Evolutionary conservation across 2,797 vertebrate genomes (phyloP).

Genomic region (Hipposideros larvatus): DNA sequence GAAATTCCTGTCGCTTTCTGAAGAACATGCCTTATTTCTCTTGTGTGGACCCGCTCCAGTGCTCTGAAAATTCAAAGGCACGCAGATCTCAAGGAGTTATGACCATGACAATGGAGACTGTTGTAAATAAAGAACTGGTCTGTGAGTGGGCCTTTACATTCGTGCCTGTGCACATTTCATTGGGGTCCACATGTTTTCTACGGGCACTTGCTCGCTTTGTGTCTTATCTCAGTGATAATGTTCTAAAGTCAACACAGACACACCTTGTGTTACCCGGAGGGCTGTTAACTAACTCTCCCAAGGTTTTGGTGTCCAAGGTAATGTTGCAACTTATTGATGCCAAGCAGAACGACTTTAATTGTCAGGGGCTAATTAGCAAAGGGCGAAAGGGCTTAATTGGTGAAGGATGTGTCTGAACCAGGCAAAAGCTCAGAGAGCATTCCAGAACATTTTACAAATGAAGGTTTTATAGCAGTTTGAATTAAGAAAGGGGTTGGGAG

Average conservation of each 20-base stretch:
- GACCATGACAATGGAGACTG: neutral
- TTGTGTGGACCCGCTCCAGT: neutral
- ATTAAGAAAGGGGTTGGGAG: neutral
- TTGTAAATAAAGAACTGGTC: neutral
- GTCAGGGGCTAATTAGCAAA: neutral
- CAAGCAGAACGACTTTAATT: neutral
- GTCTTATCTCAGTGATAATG: neutral
- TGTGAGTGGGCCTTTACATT: neutral
- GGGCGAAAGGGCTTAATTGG: neutral
- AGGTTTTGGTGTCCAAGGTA: neutral
- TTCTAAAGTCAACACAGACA: neutral
- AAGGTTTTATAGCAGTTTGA: neutral
- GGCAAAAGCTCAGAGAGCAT: neutral
- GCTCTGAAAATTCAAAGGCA: neutral
- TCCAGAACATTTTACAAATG: neutral
- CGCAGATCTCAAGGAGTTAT: rapidly evolving
- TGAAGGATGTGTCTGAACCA: neutral
- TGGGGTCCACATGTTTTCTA: neutral
- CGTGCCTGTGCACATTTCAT: neutral
- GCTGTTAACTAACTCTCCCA: neutral
- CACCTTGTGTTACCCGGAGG: neutral
- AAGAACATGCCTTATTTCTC: neutral
- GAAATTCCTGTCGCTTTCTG: neutral
- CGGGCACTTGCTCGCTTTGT: neutral
- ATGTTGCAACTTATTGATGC: neutral